Evolutionary conservation across 2,888 invertebrate genomes (phyloP).

Genomic region (Creontiades dilutus): DNA sequence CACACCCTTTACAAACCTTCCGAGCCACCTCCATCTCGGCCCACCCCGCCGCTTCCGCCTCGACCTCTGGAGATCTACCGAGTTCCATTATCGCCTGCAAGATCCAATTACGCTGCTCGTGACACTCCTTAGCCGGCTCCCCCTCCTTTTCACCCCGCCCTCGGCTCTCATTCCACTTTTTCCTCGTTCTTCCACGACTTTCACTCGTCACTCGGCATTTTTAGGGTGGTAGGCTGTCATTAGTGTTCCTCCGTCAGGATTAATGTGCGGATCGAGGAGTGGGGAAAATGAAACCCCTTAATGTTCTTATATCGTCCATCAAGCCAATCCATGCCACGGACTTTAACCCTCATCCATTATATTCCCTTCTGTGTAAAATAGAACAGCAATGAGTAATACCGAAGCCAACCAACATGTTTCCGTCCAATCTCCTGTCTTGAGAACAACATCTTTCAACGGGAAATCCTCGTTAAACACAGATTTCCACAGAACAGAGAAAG

Average conservation of each 20-base stretch:
- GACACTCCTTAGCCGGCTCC: slow-evolving; percentile 53
- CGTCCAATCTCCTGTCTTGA: neutral
- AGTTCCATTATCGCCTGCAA: slow-evolving; percentile 68
- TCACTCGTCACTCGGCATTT: slow-evolving; percentile 61
- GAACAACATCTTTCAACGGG: too few relatives aligned
- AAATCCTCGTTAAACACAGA: too few relatives aligned
- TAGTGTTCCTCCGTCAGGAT: slow-evolving; percentile 60
- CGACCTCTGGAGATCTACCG: slow-evolving; percentile 67
- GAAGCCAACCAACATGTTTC: neutral
- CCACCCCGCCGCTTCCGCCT: slow-evolving; percentile 25
- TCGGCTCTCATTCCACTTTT: neutral
- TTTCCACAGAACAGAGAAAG: too few relatives aligned
- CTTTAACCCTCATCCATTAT: slow-evolving; percentile 51
- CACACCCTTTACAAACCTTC: slow-evolving; percentile 34
- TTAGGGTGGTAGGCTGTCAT: slow-evolving; percentile 60
- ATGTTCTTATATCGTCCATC: slow-evolving; percentile 63
- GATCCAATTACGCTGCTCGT: slow-evolving; percentile 70
- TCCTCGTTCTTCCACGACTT: slow-evolving; percentile 55
- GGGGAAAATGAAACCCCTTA: slow-evolving; percentile 50
- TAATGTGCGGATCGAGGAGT: slow-evolving; percentile 60
- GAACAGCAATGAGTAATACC: slow-evolving; percentile 35
- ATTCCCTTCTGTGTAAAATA: slow-evolving; percentile 11
- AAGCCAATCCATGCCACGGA: slow-evolving; percentile 63
- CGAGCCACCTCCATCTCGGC: neutral
- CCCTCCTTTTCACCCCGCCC: too few relatives aligned